Evolutionary conservation across 2,113 vertebrate genomes (phyloP), one percentile per base, ranked within the genome.

Genomic region (Notarius quadriscutis): DNA sequence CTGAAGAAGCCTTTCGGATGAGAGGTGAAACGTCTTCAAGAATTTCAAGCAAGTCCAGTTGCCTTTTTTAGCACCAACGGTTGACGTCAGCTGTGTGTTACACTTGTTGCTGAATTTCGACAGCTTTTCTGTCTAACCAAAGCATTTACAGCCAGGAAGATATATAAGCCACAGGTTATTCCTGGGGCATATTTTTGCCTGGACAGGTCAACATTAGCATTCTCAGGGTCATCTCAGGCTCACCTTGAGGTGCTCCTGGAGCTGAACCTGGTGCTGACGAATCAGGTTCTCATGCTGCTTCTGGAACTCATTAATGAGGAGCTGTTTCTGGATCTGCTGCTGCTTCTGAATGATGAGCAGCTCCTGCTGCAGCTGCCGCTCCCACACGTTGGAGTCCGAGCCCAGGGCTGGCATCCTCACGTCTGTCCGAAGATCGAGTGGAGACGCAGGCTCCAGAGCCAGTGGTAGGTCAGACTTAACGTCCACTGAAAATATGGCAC

Each of bases 211-310:
- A 7, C 48, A 77, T 74, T 41, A 48, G 71, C 7, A 77, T 55
- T 9, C 50, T 41, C 25, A 25, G 6, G 9, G 30, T 20, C 10
- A 34, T 78, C 41, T 41, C 41, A 84, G 15, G 25, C 55, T 91
- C 91, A 99, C 98, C 98, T 99, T 99, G 93, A 99, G 97, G 92
- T 99, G 98, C 90, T 99, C 98, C 94, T 99, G 97, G 87, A 99
- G 97, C 93, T 99, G 98, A 85, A 97, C 98, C 93, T 99, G 97
- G 91, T 99, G 98, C 94, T 99, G 98, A 79, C 98, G 95, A 34
- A 97, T 98, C 94, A 99, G 89, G 93, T 98, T 99, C 93, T 99
- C 98, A 20, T 99, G 98, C 94, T 99, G 98, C 90, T 99, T 99
- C 95, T 99, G 98, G 94, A 99, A 99, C 93, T 99, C 98, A 17